phyloP scores from a whole-genome alignment of 2,797 vertebrate species.

The Salarias fasciatus region DNA sequence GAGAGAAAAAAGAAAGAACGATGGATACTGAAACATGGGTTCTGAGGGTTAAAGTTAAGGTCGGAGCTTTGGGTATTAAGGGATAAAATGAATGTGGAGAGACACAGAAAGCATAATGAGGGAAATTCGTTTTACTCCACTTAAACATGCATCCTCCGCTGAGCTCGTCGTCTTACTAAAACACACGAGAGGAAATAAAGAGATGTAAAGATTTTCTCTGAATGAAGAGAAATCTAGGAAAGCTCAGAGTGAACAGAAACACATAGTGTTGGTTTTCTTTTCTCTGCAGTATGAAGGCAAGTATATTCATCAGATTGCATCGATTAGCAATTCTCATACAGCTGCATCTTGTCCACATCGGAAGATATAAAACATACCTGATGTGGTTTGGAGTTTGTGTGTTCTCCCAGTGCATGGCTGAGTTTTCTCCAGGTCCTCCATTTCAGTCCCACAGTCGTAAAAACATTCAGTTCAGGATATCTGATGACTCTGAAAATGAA shows the following conservation, averaged over 20 bases:
- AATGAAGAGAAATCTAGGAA: conserved; percentile 43
- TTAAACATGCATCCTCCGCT: conserved; percentile 18
- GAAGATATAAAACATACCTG: too few species aligned
- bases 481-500: too few species aligned
- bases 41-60: conserved; percentile 61
- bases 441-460: too few species aligned
- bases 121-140: conserved; percentile 43
- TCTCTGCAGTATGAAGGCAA: conserved; percentile 2
- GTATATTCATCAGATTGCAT: background rate
- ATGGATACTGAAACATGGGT: conserved; percentile 20
- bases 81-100: conserved; percentile 43
- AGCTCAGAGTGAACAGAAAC: conserved; percentile 44
- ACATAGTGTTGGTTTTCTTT: conserved; percentile 31
- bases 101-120: conserved; percentile 56
- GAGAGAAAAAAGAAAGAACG: conserved; percentile 14
- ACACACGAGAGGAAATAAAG: background rate
- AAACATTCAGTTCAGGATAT: too few species aligned
- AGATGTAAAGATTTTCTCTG: conserved; percentile 43
- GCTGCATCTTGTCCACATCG: too few species aligned
- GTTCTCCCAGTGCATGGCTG: too few species aligned
- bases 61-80: conserved; percentile 56
- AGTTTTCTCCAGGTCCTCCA: too few species aligned
- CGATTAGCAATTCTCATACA: too few species aligned
- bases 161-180: background rate
- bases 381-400: too few species aligned